Percentiles rank a stretch among this genome's conserved stretches.
phyloP scores from a whole-genome alignment of 2,888 invertebrate species.

The Pyrochroa serraticornis region DNA sequence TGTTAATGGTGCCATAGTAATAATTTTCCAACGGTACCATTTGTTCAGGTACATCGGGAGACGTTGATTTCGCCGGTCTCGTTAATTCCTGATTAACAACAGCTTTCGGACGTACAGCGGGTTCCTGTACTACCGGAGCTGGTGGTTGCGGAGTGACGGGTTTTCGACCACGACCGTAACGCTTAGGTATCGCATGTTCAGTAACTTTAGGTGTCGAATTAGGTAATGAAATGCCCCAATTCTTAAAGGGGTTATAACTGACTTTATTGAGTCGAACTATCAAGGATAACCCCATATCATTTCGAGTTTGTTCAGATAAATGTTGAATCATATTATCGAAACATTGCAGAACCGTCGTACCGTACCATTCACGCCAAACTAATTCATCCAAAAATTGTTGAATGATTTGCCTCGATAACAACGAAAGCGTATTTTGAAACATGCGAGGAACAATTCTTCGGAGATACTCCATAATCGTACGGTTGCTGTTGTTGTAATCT shows the following conservation, averaged over 20 bases:
- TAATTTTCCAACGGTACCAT: slow-evolving; percentile 66
- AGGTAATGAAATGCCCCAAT: slow-evolving; percentile 60
- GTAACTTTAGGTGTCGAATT: slow-evolving; percentile 31
- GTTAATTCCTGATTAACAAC: slow-evolving; percentile 45
- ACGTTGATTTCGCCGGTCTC: slow-evolving; percentile 55
- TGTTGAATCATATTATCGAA: slow-evolving; percentile 83
- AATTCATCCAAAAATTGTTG: slow-evolving; percentile 90
- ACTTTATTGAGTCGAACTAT: slow-evolving; percentile 71
- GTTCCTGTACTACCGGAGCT: slow-evolving; percentile 35
- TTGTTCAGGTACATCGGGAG: slow-evolving; percentile 55
- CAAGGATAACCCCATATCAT: slow-evolving; percentile 68
- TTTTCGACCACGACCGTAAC: slow-evolving; percentile 18
- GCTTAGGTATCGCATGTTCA: slow-evolving; percentile 15
- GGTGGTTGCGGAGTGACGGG: slow-evolving; percentile 36
- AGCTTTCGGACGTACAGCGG: slow-evolving; percentile 30
- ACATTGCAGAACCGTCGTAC: slow-evolving; percentile 75
- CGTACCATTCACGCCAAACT: slow-evolving; percentile 86
- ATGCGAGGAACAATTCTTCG: slow-evolving; percentile 85
- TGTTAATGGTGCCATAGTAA: slow-evolving; percentile 65
- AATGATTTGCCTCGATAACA: slow-evolving; percentile 83
- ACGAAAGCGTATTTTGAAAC: slow-evolving; percentile 86
- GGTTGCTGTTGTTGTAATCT: slow-evolving; percentile 57
- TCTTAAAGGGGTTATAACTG: slow-evolving; percentile 71
- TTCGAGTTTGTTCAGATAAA: slow-evolving; percentile 77
- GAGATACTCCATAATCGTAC: slow-evolving; percentile 82